phyloP scores from a whole-genome alignment of 1,140 invertebrate species.

The Drosophila orena region DNA sequence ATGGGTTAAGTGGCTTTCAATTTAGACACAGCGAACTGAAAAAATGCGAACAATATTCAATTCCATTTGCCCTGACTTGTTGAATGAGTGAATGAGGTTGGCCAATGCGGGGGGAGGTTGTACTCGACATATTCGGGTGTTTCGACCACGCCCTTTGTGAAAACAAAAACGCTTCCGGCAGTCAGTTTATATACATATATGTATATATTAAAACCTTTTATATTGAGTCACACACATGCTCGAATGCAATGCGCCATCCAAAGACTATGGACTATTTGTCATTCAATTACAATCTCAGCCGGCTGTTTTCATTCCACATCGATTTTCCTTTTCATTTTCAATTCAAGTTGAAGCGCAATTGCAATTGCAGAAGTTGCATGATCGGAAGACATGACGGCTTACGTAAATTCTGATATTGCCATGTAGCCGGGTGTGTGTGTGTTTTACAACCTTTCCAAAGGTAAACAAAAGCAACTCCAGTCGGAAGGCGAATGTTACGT shows the following conservation, averaged over 20 bases:
- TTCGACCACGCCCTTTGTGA: slow-evolving; percentile 39
- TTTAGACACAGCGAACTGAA: slow-evolving; percentile 50
- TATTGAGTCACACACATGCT: slow-evolving; percentile 46
- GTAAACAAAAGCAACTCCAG: slow-evolving; percentile 29
- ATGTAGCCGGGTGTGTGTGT: not conserved
- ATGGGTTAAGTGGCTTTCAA: slow-evolving; percentile 81
- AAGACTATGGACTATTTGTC: slow-evolving; percentile 51
- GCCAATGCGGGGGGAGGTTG: not conserved
- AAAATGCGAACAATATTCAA: slow-evolving; percentile 54
- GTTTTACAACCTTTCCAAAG: slow-evolving; percentile 21
- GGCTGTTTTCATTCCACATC: slow-evolving; percentile 7
- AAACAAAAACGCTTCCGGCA: slow-evolving; percentile 47
- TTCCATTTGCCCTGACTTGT: slow-evolving; percentile 43
- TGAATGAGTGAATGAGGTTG: slow-evolving; percentile 47
- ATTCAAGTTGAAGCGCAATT: slow-evolving; percentile 35
- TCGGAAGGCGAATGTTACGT: slow-evolving; percentile 23
- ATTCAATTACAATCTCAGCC: slow-evolving; percentile 30
- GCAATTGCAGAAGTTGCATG: slow-evolving; percentile 29
- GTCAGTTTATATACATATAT: not conserved
- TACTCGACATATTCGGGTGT: not conserved
- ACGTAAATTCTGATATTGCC: slow-evolving; percentile 30
- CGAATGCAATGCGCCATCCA: slow-evolving; percentile 13
- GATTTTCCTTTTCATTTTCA: slow-evolving; percentile 13
- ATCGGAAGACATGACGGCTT: slow-evolving; percentile 40
- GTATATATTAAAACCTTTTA: not conserved